These are phyloP conservation scores for Scomberomorus guttatus DNA, from an alignment of 2,797 vertebrate genomes.

Conservation along the genomic window DNA sequence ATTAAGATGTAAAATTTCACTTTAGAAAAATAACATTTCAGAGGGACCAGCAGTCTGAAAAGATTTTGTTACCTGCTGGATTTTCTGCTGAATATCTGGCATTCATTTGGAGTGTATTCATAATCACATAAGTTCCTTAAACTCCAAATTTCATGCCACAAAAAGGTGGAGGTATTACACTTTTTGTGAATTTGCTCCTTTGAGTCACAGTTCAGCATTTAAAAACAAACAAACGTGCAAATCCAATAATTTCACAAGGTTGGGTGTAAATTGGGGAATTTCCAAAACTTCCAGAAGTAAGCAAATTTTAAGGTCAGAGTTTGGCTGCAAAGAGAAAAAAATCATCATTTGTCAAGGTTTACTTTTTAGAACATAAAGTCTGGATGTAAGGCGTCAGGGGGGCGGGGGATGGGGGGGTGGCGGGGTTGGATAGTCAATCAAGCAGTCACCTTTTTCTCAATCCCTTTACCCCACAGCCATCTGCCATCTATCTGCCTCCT, in stretches of 20 bases:
- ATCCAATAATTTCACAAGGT: not conserved
- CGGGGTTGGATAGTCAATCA: conserved; percentile 65
- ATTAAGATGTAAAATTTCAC: not conserved
- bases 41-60: not conserved
- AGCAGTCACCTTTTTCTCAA: conserved; percentile 60
- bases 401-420: too few relatives aligned
- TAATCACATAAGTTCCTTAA: not conserved
- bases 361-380: conserved; percentile 46
- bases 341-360: conserved; percentile 42
- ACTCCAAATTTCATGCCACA: not conserved
- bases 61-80: not conserved
- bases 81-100: not conserved
- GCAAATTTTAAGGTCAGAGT: conserved; percentile 13
- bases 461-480: conserved; percentile 47
- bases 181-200: not conserved
- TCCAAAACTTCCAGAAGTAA: conserved; percentile 14
- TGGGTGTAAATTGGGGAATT: not conserved
- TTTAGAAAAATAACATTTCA: not conserved
- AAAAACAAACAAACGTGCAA: not conserved
- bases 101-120: not conserved
- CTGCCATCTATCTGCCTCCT: conserved; percentile 68
- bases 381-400: conserved; percentile 25
- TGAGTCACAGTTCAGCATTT: not conserved
- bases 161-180: not conserved
- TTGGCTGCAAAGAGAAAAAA: conserved; percentile 4